A percentile compares a stretch with the other conserved stretches of the same genome.
phyloP scores from a whole-genome alignment of 2,113 vertebrate species.

The Craseonycteris thonglongyai region DNA sequence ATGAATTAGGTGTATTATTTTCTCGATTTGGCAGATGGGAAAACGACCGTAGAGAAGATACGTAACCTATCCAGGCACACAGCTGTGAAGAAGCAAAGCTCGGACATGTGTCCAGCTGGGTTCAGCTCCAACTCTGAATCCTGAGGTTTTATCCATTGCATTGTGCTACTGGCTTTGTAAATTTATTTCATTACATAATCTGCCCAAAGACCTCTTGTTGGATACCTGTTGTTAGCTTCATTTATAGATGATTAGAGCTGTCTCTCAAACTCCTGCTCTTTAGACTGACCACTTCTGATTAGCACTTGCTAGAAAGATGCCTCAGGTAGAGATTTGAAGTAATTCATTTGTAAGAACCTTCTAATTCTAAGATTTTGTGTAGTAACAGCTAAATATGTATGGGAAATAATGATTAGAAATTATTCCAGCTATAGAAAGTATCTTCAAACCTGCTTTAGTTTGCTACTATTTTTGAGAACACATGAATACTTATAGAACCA shows the following conservation, averaged over 20 bases:
- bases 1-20: not conserved
- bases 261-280: not conserved
- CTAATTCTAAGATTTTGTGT: not conserved
- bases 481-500: not conserved
- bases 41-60: not conserved
- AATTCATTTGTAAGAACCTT: not conserved
- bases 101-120: not conserved
- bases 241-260: not conserved
- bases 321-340: not conserved
- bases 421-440: not conserved
- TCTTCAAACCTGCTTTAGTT: not conserved
- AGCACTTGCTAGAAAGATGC: not conserved
- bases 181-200: not conserved
- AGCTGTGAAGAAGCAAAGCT: not conserved
- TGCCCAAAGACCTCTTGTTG: not conserved
- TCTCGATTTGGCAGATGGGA: not conserved
- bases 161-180: not conserved
- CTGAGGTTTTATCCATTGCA: not conserved
- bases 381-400: not conserved
- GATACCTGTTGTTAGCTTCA: not conserved
- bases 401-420: not conserved
- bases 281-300: not conserved
- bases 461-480: not conserved
- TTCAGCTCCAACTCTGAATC: not conserved
- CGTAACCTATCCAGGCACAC: not conserved